Evolutionary conservation across 2,113 vertebrate species (phyloP).

Genomic region (Oncorhynchus tshawytscha): DNA sequence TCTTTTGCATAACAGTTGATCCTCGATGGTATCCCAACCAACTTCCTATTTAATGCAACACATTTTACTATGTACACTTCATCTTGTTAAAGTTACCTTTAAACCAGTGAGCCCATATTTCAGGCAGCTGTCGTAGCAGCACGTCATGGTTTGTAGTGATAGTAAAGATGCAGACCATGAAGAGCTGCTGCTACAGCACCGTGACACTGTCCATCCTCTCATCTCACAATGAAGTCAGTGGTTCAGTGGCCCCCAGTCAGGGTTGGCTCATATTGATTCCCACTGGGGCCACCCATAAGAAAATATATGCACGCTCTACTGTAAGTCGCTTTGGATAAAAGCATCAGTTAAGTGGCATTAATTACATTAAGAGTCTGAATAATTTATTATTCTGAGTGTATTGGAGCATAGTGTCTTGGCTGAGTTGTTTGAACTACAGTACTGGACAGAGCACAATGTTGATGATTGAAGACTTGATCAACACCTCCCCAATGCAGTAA

Average conservation of each 20-base stretch:
- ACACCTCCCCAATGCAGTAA: neutral
- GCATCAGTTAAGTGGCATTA: neutral
- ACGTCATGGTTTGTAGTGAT: constrained; percentile 82
- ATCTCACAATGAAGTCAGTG: no score
- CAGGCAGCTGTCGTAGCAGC: constrained; percentile 72
- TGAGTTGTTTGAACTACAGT: neutral
- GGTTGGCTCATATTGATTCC: no score
- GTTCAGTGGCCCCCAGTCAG: no score
- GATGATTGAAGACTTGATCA: neutral
- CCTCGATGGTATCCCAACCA: no score
- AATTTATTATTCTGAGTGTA: neutral
- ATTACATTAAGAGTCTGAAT: neutral
- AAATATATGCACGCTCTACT: no score
- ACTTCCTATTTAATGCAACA: no score
- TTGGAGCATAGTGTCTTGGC: neutral
- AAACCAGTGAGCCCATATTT: neutral
- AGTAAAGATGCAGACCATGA: constrained; percentile 80
- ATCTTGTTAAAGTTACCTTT: no score
- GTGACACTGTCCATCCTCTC: neutral
- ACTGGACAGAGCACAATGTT: neutral
- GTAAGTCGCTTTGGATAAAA: neutral
- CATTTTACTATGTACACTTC: no score
- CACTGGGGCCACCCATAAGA: no score
- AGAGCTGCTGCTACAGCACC: constrained; percentile 71
- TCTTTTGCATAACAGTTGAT: no score